These are phyloP conservation scores for Solen grandis DNA, from an alignment of 1,140 invertebrate species.

Conservation along the genomic window DNA sequence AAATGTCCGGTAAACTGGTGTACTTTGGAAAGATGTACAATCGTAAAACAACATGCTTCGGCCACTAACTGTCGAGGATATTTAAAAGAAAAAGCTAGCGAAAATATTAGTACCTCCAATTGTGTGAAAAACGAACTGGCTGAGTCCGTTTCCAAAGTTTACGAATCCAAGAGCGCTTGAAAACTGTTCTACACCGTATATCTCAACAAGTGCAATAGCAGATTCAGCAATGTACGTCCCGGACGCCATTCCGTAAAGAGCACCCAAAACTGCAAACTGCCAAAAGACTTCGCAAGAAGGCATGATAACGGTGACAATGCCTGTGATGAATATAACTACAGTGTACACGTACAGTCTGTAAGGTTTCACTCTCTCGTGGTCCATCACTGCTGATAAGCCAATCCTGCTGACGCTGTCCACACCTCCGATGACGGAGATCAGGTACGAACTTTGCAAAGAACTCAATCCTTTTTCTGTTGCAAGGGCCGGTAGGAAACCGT, in stretches of 20 bases:
- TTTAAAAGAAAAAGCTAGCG: too few species aligned
- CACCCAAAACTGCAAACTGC: conserved; percentile 59
- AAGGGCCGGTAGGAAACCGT: conserved; percentile 72
- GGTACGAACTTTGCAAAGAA: conserved; percentile 60
- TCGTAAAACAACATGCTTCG: too few species aligned
- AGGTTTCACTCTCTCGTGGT: conserved; percentile 61
- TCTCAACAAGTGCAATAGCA: conserved; percentile 94
- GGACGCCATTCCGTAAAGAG: conserved; percentile 66
- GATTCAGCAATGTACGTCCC: conserved; percentile 89
- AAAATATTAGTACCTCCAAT: conserved; percentile 91
- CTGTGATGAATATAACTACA: conserved; percentile 64
- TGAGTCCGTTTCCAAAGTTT: conserved; percentile 95
- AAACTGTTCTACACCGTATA: conserved; percentile 94
- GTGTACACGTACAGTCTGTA: conserved; percentile 67
- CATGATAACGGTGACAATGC: conserved; percentile 58
- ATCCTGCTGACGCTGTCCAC: conserved; percentile 67
- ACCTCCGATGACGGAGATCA: conserved; percentile 67
- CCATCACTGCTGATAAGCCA: conserved; percentile 63
- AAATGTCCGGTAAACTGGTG: too few species aligned
- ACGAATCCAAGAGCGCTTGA: conserved; percentile 96
- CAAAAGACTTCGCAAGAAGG: conserved; percentile 57
- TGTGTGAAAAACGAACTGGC: conserved; percentile 91
- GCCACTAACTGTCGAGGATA: too few species aligned
- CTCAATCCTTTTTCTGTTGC: conserved; percentile 63
- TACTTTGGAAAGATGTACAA: too few species aligned